Conservation (phyloP, 2,888 invertebrate species). For the Zygaena filipendulae region DNA sequence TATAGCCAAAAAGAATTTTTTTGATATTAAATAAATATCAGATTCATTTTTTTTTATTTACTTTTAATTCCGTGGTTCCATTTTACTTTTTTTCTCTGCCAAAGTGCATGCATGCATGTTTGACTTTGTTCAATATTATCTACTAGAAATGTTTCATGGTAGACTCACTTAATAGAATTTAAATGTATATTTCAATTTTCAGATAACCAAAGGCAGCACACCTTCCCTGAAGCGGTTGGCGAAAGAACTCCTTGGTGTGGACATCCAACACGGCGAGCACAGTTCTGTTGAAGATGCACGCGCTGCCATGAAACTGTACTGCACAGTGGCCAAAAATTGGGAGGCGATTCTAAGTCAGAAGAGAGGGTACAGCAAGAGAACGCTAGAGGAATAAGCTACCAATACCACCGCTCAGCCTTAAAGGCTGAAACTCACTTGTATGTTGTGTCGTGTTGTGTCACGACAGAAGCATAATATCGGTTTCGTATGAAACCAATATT, state of each 20-base stretch:
- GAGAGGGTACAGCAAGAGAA: conserved; percentile 24
- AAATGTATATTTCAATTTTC: too few relatives aligned
- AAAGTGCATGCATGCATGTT: too few relatives aligned
- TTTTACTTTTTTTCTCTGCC: too few relatives aligned
- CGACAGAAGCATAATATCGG: background rate
- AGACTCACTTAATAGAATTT: too few relatives aligned
- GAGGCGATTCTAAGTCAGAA: conserved; percentile 60
- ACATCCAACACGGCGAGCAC: conserved; percentile 88
- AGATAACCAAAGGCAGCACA: conserved; percentile 73
- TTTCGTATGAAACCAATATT: background rate
- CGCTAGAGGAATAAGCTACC: conserved; percentile 21
- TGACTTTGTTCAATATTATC: too few relatives aligned
- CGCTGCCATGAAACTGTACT: conserved; percentile 84
- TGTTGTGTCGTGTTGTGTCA: too few relatives aligned
- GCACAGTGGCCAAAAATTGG: conserved; percentile 80
- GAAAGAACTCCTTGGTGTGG: conserved; percentile 76
- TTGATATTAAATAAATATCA: too few relatives aligned
- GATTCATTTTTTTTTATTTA: too few relatives aligned
- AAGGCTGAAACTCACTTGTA: background rate
- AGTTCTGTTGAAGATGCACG: conserved; percentile 83
- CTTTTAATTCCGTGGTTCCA: too few relatives aligned
- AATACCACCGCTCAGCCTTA: background rate
- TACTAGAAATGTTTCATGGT: too few relatives aligned
- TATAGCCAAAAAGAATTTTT: too few relatives aligned
- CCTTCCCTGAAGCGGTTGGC: conserved; percentile 87